These are phyloP conservation scores for Orchesella flavescens DNA, from an alignment of 2,888 invertebrate genomes.

Conservation along the genomic window DNA sequence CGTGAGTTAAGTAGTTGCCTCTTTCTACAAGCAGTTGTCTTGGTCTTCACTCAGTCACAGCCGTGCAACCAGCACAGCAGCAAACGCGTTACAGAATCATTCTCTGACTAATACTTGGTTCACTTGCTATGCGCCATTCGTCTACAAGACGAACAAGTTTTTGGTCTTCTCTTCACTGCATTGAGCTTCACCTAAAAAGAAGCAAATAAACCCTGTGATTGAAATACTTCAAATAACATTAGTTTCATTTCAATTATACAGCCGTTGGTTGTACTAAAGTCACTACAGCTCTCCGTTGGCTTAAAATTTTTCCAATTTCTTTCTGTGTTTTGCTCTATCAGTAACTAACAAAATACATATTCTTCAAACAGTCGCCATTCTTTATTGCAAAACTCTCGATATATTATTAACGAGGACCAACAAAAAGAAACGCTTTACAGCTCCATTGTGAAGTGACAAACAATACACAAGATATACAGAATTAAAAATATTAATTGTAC, in stretches of 20 bases:
- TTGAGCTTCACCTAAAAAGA: constrained; percentile 23
- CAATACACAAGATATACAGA: constrained; percentile 27
- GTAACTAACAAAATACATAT: no score
- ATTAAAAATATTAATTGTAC: constrained; percentile 21
- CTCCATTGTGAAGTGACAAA: constrained; percentile 57
- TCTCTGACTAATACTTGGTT: constrained; percentile 27
- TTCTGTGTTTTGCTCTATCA: no score
- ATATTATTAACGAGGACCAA: constrained; percentile 44
- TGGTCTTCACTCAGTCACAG: constrained; percentile 1
- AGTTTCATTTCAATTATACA: neutral
- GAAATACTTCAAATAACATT: constrained; percentile 19
- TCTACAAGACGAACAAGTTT: constrained; percentile 54
- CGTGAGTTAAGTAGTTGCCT: constrained; percentile 22
- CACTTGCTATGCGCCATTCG: constrained; percentile 57
- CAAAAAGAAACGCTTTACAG: neutral
- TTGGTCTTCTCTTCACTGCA: constrained; percentile 25
- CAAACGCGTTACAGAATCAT: constrained; percentile 27
- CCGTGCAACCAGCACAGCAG: constrained; percentile 25
- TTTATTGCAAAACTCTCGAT: constrained; percentile 53
- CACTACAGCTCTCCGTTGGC: no score
- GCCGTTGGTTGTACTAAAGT: constrained; percentile 13
- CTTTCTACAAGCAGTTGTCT: constrained; percentile 10
- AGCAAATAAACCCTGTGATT: constrained; percentile 53
- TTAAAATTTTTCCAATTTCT: no score
- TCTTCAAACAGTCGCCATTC: neutral